Base-by-base conservation (phyloP, 2,888 invertebrate genomes). In the Ctena decussata region DNA sequence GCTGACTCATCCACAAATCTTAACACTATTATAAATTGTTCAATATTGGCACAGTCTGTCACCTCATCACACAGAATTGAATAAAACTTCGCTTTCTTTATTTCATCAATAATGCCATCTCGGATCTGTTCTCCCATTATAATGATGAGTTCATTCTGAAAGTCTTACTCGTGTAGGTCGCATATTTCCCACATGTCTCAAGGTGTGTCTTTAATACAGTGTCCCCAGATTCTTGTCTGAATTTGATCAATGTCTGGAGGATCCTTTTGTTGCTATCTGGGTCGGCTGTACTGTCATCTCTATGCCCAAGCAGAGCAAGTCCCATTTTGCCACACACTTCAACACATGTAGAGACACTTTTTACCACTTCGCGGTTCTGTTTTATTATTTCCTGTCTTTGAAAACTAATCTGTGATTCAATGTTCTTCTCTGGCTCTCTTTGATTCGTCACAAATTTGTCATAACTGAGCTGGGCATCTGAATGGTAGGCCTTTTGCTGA, bases 311-410 rank as follows among this genome's bases (percentile, higher is more conserved):
- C n/a, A 72, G 15, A n/a, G 41, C 37, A 12, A 72, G 72, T 72
- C 72, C 72, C 72, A 72, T 72, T 72, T 72, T 72, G 3, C 37
- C 72, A 41, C 72, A 72, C 72, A 72, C 72, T 41, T 72, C 72
- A 39, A 35, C 44, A 72, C 72, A 72, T 72, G 35, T 72, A 27
- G 72, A 15, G 21, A 72, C 72, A 39, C 41, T 72, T 41, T 72
- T n/a, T 5, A 72, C 39, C 39, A 72, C 72, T 72, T 72, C 72
- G 11, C 41, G 5, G 21, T 35, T 72, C 24, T 72, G 6, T 12
- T 39, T 72, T 41, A 72, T 72, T 6, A 39, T 37, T 41, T 39
- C 72, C 41, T 35, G 37, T 39, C 37, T 72, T 27, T 37, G 41
- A n/a, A 41, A 15, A 72, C 44, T 72, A 39, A 72, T 72, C 12